Base-by-base conservation (phyloP, 2,113 vertebrate species). In the Hirundichthys speculiger region DNA sequence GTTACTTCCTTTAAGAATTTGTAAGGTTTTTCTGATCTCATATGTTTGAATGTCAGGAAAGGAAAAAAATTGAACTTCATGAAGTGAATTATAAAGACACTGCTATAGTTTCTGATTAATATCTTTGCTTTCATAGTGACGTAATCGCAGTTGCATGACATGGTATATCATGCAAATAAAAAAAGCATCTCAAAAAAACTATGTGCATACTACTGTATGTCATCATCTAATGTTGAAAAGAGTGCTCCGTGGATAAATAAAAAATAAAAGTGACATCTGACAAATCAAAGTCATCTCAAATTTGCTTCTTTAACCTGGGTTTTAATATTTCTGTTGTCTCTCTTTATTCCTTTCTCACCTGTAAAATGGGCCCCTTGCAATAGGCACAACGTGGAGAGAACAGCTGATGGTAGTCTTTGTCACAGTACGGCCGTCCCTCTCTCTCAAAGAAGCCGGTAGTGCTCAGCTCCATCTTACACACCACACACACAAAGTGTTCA, bases 331-430 rank as follows among this genome's bases (percentile, higher is more conserved):
- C 16, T 43, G 42, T 5, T 38, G 3, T 43, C 4, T 19, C 43
- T 18, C 11, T 15, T 2, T 40, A 22, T 5, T 21, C 13, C 4
- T 5, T 18, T 52, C 52, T 69, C 24, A 96, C 95, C 78, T 95
- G 87, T 0, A 84, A 2, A 52, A 96, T 95, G 21, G 94, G 90
- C 0, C 92, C 87, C 0, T 93, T 91, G 7, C 96, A 98, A 83
- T 98, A 98, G 2, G 92, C 93, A 0, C 96, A 98, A 16, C 89
- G 91, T 0, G 96, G 96, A 0, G 94, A 93, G 46, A 95, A 96
- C 39, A 93, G 88, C 0, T 90, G 65, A 38, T 95, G 92, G 77
- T 98, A 98, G 72, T 98, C 96, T 13, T 92, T 82, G 61, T 92
- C 59, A 0, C 96, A 98, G 80, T 95, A 97, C 0, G 94, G 92